Base-by-base conservation (phyloP, 2,888 invertebrate genomes). In the Phyllotreta cruciferae region DNA sequence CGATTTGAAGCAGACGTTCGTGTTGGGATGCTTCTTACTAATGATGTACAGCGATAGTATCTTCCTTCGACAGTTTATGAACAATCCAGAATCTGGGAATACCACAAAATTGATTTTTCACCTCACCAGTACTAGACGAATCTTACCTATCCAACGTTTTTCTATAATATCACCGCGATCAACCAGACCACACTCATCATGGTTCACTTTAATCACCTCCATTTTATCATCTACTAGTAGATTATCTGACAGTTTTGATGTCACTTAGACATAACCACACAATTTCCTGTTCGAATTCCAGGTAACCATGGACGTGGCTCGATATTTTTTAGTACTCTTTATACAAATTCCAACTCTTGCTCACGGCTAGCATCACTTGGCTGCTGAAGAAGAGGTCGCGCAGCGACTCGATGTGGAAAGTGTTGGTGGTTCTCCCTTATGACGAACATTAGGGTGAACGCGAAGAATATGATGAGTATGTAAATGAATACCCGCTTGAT, bases 1-100 rank as follows among this genome's bases (percentile, higher is more conserved):
- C 6, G 73, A 73, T 53, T 66, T 63, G 13, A 69, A 69, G n/a
- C 68, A 63, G 4, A 63, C 38, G 45, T 62, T 63, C n/a, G 62
- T 64, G 13, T 54, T 45, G 4, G 64, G 70, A 14, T 67, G 62
- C n/a, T 38, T 62, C 1, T 49, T 52, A 35, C 58, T 64, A 2
- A 69, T 56, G 37, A 70, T 60, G 8, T 60, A 49, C 9, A 57
- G 50, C n/a, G 58, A 56, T 11, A 54, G 54, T 6, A 67, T 44
- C 42, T 58, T 65, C 10, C 71, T 58, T 14, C 72, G 61, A 5
- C 68, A 37, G 0, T 54, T 37, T 6, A 72, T 68, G 41, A 62
- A 67, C 3, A 57, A 44, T 11, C 72, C 71, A 10, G 61, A 65
- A 36, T 68, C 68, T 36, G 70, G 60, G 3, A 55, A n/a, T 14